phyloP scores from a whole-genome alignment of 2,113 vertebrate species.

The Sinocyclocheilus anshuiensis region DNA sequence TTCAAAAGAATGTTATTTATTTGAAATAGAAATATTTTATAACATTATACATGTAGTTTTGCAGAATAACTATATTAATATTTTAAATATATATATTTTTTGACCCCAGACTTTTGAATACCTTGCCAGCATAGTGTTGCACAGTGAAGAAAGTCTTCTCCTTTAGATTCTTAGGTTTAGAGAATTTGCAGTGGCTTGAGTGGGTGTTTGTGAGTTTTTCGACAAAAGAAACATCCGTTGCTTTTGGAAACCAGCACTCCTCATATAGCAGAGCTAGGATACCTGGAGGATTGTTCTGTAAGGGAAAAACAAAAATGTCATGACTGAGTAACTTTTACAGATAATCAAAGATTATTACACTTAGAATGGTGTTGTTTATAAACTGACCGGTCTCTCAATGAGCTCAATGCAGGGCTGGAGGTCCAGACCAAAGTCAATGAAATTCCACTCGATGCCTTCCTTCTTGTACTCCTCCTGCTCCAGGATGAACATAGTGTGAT shows the following conservation, averaged over 20 bases:
- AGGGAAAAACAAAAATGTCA: not conserved
- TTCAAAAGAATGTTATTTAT: no score
- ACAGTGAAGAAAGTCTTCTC: conserved; percentile 91
- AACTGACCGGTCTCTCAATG: conserved; percentile 89
- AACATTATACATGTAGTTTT: no score
- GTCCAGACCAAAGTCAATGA: conserved; percentile 96
- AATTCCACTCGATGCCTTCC: conserved; percentile 95
- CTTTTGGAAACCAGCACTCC: conserved; percentile 98
- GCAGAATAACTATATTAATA: not conserved
- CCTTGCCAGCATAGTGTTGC: conserved; percentile 95
- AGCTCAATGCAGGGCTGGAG: conserved; percentile 96
- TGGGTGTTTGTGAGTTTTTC: conserved; percentile 89
- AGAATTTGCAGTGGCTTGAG: conserved; percentile 87
- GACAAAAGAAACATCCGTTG: conserved; percentile 90
- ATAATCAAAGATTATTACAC: not conserved
- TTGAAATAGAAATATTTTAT: no score
- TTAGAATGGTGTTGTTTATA: conserved; percentile 29
- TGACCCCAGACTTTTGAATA: conserved; percentile 53
- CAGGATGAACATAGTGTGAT: conserved; percentile 97
- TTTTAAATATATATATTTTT: not conserved
- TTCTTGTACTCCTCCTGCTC: conserved; percentile 97
- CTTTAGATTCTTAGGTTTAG: conserved; percentile 91
- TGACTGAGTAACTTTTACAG: not conserved
- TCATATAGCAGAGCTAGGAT: conserved; percentile 94
- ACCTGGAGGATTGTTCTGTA: conserved; percentile 92